phyloP scores from a whole-genome alignment of 2,888 invertebrate genomes.

The Lochmaea crataegi region DNA sequence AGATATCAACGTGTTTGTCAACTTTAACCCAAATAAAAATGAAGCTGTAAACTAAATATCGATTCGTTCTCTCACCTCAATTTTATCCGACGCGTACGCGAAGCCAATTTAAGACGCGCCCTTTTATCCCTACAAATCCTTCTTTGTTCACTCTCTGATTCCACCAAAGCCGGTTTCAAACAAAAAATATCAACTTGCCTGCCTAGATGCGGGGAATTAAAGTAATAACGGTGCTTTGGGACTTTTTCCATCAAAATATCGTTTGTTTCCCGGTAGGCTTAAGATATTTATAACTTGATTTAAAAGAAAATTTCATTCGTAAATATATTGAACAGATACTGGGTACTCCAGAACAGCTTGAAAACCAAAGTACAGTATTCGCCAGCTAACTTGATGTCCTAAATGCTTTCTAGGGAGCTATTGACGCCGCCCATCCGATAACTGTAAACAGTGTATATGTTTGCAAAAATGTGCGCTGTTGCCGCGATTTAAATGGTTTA shows the following conservation, averaged over 20 bases:
- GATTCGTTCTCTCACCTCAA: conserved; percentile 27
- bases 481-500: too few species aligned
- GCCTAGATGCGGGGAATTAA: conserved; percentile 6
- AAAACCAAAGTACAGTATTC: too few species aligned
- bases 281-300: background rate
- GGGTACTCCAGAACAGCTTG: too few species aligned
- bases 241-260: conserved; percentile 16
- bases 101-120: conserved; percentile 57
- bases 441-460: too few species aligned
- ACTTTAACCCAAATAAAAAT: background rate
- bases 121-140: conserved; percentile 58
- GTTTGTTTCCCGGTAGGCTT: background rate
- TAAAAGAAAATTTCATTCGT: background rate
- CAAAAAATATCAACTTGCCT: conserved; percentile 18
- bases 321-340: too few species aligned
- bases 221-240: conserved; percentile 18
- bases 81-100: conserved; percentile 21
- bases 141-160: conserved; percentile 52
- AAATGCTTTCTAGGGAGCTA: too few species aligned
- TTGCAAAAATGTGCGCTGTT: too few species aligned
- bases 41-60: conserved; percentile 12
- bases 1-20: too few species aligned
- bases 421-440: too few species aligned
- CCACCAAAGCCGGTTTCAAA: conserved; percentile 48
- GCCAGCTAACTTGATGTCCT: too few species aligned